A percentile compares a stretch with the other conserved stretches of the same genome.
Evolutionary conservation across 2,797 vertebrate species (phyloP).

Genomic region (Knipowitschia caucasica): DNA sequence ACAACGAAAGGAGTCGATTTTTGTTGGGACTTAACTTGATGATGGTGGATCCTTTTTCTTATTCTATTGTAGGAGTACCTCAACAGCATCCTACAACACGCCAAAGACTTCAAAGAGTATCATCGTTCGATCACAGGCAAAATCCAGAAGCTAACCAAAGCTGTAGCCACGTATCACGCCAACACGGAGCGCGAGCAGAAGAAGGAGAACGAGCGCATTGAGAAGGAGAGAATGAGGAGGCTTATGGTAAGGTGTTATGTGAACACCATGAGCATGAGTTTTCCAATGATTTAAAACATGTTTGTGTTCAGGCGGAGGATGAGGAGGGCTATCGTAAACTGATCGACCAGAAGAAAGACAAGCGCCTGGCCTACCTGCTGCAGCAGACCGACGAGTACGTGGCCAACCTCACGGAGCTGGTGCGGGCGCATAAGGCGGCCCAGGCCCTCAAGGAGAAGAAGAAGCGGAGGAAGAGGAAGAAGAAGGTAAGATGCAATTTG

Average conservation of each 20-base stretch:
- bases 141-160: slow-evolving; percentile 94
- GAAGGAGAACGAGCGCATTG: slow-evolving; percentile 96
- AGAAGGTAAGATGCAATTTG: slow-evolving; percentile 55
- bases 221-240: slow-evolving; percentile 96
- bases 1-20: not conserved
- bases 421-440: slow-evolving; percentile 92
- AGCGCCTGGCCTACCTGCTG: slow-evolving; percentile 94
- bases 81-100: slow-evolving; percentile 97
- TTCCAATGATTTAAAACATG: not conserved
- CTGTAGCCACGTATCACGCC: slow-evolving; percentile 93
- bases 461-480: slow-evolving; percentile 92
- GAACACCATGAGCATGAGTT: not conserved
- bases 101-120: slow-evolving; percentile 98
- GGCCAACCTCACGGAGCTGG: slow-evolving; percentile 94
- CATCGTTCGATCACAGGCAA: slow-evolving; percentile 93
- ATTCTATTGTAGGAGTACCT: slow-evolving; percentile 87
- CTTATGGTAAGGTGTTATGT: slow-evolving; percentile 88
- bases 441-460: slow-evolving; percentile 97
- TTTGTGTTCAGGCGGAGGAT: slow-evolving; percentile 83
- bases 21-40: not conserved
- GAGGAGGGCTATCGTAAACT: slow-evolving; percentile 97
- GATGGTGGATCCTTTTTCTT: not conserved
- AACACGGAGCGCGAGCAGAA: slow-evolving; percentile 98
- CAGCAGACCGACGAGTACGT: slow-evolving; percentile 98
- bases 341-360: slow-evolving; percentile 98